Evolutionary conservation across 2,797 vertebrate species (phyloP), one percentile per base, ranked within the genome.

Genomic region (Tamandua tetradactyla): DNA sequence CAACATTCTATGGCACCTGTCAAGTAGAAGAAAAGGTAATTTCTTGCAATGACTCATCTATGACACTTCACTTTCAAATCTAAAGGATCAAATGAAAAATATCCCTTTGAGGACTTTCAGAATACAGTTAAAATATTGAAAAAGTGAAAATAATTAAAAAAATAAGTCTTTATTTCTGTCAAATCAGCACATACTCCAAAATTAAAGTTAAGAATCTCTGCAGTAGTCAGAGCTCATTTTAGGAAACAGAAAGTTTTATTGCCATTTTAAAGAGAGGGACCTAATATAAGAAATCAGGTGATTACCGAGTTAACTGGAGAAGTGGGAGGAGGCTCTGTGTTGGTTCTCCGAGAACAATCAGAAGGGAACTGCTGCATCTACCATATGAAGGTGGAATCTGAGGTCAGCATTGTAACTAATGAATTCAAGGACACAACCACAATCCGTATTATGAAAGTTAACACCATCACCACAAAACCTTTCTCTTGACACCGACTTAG

Each of bases 41-140:
- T 87, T 95, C 69, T 90, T 91, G 20, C 5, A 76, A 81, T 49
- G 72, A 89, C 20, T 17, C n/a, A 69, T 52, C 44, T 18, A 30
- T 89, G 40, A 80, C 17, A 95, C n/a, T 92, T 84, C 10, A 85
- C 32, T 95, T 94, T 74, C 18, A 92, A 93, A 72, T 84, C 18
- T 89, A 68, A 76, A 81, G 52, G 82, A 82, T 7, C 75, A 6
- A 57, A 72, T 93, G 12, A 90, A 91, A 92, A 93, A 91, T 71
- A 25, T 20, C 27, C 42, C 8, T 88, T 82, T 61, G 20, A 82
- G 23, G 57, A 0, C 44, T 91, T 91, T 93, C 30, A 81, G 37
- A 81, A 55, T 25, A 91, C 18, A 81, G 49, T 0, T 80, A 49
- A 78, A 79, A 78, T 81, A 68, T 78, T 44, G 84, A 35, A 82